phyloP scores from a whole-genome alignment of 2,113 vertebrate genomes.

The Trichechus manatus region DNA sequence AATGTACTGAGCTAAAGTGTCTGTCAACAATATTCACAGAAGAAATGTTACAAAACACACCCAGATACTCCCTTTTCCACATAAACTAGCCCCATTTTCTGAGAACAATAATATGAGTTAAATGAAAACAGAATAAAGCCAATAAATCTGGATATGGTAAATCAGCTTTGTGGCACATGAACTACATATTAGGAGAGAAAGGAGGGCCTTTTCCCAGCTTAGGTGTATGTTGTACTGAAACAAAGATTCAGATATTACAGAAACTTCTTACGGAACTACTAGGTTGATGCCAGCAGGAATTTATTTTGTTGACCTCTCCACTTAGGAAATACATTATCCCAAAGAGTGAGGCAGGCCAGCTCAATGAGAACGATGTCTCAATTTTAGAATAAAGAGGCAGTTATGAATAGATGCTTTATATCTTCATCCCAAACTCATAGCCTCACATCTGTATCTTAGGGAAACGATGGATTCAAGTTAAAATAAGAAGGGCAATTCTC shows the following conservation, averaged over 20 bases:
- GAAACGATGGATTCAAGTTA: neutral
- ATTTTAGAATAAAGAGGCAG: neutral
- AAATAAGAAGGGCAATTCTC: neutral
- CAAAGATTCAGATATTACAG: neutral
- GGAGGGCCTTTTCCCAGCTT: neutral
- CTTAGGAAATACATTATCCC: neutral
- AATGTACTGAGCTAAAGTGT: neutral
- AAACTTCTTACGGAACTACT: neutral
- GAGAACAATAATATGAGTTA: slow-evolving; percentile 51
- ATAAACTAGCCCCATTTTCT: neutral
- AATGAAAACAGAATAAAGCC: slow-evolving; percentile 27
- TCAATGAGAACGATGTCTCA: neutral
- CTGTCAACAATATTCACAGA: neutral
- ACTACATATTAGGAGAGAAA: neutral
- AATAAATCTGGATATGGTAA: neutral
- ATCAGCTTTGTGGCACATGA: neutral
- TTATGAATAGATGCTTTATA: neutral
- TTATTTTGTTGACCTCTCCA: neutral
- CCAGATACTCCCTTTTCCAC: slow-evolving; percentile 29
- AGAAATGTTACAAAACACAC: neutral
- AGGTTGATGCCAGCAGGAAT: neutral
- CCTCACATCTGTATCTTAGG: neutral
- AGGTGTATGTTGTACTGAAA: neutral
- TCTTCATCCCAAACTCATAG: neutral
- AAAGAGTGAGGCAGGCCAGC: neutral